Percentiles rank a stretch among this genome's conserved stretches.
These are phyloP conservation scores for Ephialtes manifestator DNA, from an alignment of 2,888 invertebrate genomes.

Conservation along the genomic window DNA sequence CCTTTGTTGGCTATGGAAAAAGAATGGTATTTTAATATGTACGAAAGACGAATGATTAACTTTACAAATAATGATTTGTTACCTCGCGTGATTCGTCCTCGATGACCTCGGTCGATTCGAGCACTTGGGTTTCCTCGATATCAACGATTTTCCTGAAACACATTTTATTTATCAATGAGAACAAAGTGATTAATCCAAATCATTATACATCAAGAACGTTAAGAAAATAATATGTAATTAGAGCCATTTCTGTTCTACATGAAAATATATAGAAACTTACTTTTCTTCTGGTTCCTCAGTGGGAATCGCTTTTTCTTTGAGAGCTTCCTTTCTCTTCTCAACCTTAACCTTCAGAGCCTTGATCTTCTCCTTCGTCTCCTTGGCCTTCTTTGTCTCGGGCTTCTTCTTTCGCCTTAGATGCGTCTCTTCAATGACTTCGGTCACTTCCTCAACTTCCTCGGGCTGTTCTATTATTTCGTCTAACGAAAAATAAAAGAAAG, in stretches of 20 bases:
- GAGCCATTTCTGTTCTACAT: neutral
- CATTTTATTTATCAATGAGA: neutral
- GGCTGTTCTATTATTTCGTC: slow-evolving; percentile 87
- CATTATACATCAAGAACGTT: neutral
- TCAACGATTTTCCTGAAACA: slow-evolving; percentile 86
- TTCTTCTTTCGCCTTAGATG: slow-evolving; percentile 81
- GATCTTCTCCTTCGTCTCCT: slow-evolving; percentile 86
- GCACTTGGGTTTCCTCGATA: slow-evolving; percentile 87
- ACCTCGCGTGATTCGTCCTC: slow-evolving; percentile 84
- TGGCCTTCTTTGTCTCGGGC: slow-evolving; percentile 86
- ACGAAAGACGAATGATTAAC: neutral
- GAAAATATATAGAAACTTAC: slow-evolving; percentile 70
- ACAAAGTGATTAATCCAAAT: neutral
- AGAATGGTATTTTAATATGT: neutral
- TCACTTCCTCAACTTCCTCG: slow-evolving; percentile 74
- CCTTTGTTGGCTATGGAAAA: slow-evolving; percentile 82
- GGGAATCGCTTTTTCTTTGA: slow-evolving; percentile 76
- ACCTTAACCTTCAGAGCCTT: slow-evolving; percentile 87
- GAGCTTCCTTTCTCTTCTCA: slow-evolving; percentile 85
- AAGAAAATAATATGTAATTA: neutral
- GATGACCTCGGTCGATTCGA: slow-evolving; percentile 88
- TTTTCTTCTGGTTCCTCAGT: slow-evolving; percentile 82
- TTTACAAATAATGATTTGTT: neutral
- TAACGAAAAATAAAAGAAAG: slow-evolving; percentile 74
- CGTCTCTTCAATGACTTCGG: slow-evolving; percentile 76